phyloP scores from a whole-genome alignment of 2,113 vertebrate species.

The Cheilinus undulatus region DNA sequence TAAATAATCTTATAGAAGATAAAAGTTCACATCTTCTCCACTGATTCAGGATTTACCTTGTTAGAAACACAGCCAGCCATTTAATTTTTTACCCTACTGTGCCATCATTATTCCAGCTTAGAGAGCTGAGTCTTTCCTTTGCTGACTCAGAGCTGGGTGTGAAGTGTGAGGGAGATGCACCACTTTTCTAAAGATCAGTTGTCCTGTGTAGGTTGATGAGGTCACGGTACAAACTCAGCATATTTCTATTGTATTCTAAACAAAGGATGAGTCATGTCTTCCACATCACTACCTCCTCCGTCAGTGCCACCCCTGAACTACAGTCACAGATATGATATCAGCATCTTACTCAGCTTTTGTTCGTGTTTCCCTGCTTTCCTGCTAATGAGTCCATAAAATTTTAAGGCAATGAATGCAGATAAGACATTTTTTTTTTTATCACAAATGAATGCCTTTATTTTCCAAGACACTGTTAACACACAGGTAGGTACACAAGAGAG shows the following conservation, averaged over 20 bases:
- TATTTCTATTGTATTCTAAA: neutral
- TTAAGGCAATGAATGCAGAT: constrained; percentile 9
- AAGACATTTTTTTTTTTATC: constrained; percentile 51
- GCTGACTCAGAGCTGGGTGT: neutral
- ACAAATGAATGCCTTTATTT: constrained; percentile 82
- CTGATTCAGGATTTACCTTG: neutral
- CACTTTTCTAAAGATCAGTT: neutral
- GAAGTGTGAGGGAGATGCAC: neutral
- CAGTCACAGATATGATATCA: neutral
- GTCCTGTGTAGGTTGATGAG: neutral
- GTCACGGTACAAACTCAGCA: no score
- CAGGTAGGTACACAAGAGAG: constrained; percentile 70
- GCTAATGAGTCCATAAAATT: neutral
- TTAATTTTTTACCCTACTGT: no score
- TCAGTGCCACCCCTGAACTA: neutral
- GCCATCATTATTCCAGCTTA: neutral
- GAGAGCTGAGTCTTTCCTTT: neutral
- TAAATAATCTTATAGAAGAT: no score
- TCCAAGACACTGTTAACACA: constrained; percentile 80
- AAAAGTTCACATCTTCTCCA: no score
- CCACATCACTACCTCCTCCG: neutral
- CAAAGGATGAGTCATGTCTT: neutral
- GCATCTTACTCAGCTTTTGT: neutral
- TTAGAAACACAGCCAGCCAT: neutral
- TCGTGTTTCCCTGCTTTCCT: neutral